These are phyloP conservation scores for Dasysyrphus tricinctus DNA, from an alignment of 2,888 invertebrate genomes.

Conservation along the genomic window DNA sequence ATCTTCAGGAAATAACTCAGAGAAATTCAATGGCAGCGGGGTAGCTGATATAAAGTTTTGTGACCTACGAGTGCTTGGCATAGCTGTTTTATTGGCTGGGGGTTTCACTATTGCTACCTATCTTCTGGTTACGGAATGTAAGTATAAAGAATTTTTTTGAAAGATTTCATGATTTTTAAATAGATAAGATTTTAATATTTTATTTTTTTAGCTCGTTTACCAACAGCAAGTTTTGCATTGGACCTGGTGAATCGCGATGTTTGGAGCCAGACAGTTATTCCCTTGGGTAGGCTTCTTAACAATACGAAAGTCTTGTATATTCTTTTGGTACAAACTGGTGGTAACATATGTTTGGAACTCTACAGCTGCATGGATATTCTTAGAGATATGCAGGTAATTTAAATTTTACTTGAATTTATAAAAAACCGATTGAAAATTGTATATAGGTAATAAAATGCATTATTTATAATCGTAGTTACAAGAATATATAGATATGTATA, in stretches of 20 bases:
- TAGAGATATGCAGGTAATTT: slow-evolving; percentile 83
- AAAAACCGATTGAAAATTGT: background rate
- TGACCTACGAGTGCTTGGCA: slow-evolving; percentile 77
- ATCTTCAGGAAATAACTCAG: background rate
- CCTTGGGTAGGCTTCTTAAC: slow-evolving; percentile 75
- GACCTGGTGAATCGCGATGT: slow-evolving; percentile 79
- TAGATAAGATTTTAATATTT: background rate
- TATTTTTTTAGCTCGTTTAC: slow-evolving; percentile 62
- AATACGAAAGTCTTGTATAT: slow-evolving; percentile 80
- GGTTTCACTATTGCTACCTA: slow-evolving; percentile 79
- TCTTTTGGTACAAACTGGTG: slow-evolving; percentile 84
- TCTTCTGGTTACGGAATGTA: slow-evolving; percentile 80
- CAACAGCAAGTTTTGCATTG: slow-evolving; percentile 77
- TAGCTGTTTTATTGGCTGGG: slow-evolving; percentile 77
- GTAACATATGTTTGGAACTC: slow-evolving; percentile 80
- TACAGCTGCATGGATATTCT: slow-evolving; percentile 82
- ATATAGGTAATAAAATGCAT: background rate
- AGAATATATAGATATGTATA: too few relatives aligned
- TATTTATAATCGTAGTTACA: too few relatives aligned
- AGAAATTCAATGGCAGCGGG: background rate
- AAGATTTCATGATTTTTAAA: too few relatives aligned
- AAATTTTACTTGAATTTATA: background rate
- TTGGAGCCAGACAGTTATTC: slow-evolving; percentile 78
- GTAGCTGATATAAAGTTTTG: slow-evolving; percentile 64
- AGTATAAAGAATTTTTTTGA: slow-evolving; percentile 70